Evolutionary conservation across 2,797 vertebrate species (phyloP).

Genomic region (Adelosebastes latens): DNA sequence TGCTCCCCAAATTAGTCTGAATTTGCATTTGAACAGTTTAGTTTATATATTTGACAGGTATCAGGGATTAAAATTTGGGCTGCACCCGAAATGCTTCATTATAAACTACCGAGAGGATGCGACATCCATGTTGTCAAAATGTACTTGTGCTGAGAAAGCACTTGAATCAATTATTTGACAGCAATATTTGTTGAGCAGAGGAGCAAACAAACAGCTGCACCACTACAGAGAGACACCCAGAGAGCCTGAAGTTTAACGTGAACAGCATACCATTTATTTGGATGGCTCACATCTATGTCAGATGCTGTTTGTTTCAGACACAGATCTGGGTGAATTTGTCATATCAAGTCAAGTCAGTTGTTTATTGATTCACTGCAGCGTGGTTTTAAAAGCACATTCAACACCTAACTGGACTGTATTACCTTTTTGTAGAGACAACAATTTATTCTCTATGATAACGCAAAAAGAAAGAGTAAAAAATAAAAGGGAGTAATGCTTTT

Average conservation of each 20-base stretch:
- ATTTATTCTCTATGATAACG: background rate
- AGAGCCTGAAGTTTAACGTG: slow-evolving; percentile 18
- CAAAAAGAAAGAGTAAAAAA: background rate
- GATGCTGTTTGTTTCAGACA: slow-evolving; percentile 31
- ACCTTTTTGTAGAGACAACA: background rate
- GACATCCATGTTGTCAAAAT: slow-evolving; percentile 43
- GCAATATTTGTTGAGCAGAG: slow-evolving; percentile 52
- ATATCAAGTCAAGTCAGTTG: slow-evolving; percentile 15
- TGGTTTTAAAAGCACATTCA: slow-evolving; percentile 19
- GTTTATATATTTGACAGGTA: background rate
- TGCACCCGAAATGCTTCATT: slow-evolving; percentile 19
- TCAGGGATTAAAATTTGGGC: background rate
- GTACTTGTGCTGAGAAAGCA: slow-evolving; percentile 28
- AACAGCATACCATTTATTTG: slow-evolving; percentile 31
- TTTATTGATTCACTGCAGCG: background rate
- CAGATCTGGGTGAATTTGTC: slow-evolving; percentile 22
- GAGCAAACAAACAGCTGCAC: slow-evolving; percentile 55
- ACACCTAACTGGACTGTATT: background rate
- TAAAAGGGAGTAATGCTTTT: background rate
- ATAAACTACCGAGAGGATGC: slow-evolving; percentile 12
- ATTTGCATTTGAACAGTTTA: background rate
- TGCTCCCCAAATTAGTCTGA: background rate
- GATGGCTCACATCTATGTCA: slow-evolving; percentile 30
- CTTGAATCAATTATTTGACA: slow-evolving; percentile 58
- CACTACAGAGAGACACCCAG: slow-evolving; percentile 24